phyloP scores from a whole-genome alignment of 2,113 vertebrate species.

The Salvelinus sp. region DNA sequence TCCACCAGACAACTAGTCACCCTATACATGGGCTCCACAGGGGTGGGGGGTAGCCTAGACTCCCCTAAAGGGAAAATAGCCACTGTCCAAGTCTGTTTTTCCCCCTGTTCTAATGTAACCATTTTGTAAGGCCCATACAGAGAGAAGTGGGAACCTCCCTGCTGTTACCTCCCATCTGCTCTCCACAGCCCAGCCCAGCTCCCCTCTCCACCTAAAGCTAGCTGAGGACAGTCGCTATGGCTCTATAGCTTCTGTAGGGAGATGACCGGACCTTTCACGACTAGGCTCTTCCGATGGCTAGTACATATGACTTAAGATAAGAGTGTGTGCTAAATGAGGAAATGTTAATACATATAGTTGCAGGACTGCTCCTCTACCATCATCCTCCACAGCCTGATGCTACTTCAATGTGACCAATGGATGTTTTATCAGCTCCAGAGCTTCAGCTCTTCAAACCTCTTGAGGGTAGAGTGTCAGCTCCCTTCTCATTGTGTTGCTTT shows the following conservation, averaged over 20 bases:
- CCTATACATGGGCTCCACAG: neutral
- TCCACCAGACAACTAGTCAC: neutral
- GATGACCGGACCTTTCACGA: no score
- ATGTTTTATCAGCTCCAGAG: neutral
- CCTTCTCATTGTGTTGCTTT: neutral
- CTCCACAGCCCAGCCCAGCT: no score
- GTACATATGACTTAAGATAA: no score
- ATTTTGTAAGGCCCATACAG: slow-evolving; percentile 13
- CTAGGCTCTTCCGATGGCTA: no score
- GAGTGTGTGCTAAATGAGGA: no score
- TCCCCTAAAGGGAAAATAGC: neutral
- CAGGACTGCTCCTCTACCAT: no score
- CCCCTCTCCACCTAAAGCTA: neutral
- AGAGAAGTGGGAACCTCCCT: neutral
- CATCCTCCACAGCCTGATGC: neutral
- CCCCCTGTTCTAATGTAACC: neutral
- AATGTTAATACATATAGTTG: no score
- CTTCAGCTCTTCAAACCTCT: neutral
- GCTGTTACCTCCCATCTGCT: slow-evolving; percentile 14
- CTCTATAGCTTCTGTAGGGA: no score
- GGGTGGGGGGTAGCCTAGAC: neutral
- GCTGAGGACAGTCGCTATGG: neutral
- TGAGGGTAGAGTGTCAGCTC: neutral
- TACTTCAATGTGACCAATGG: no score
- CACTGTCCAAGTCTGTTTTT: neutral